These are phyloP conservation scores for Stegostoma tigrinum DNA, from an alignment of 2,113 vertebrate genomes.

Conservation along the genomic window DNA sequence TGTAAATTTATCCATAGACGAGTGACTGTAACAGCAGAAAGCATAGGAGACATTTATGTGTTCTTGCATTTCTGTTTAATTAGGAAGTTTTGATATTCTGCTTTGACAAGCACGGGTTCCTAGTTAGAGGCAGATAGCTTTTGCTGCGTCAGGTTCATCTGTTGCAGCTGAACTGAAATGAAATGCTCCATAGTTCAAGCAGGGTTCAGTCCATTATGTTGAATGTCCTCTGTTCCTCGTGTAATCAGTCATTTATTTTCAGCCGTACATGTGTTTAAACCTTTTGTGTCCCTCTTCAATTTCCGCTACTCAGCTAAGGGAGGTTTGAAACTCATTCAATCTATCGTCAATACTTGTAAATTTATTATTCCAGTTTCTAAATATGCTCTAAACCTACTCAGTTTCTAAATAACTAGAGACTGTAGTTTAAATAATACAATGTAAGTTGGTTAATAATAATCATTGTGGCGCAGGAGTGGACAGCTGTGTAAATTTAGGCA, in stretches of 20 bases:
- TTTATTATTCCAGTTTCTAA: background rate
- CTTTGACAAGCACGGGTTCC: background rate
- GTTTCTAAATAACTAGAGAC: background rate
- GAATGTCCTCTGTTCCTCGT: background rate
- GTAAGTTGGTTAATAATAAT: background rate
- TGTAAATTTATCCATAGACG: background rate
- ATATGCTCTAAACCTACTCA: background rate
- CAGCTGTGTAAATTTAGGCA: too few species aligned
- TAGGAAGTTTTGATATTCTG: background rate
- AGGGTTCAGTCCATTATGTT: background rate
- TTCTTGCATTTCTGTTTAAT: background rate
- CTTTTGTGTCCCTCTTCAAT: background rate
- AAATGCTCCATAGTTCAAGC: background rate
- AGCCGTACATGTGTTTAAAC: background rate
- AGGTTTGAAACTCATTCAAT: background rate
- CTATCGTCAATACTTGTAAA: background rate
- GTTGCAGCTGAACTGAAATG: background rate
- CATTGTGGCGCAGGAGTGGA: too few species aligned
- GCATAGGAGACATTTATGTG: background rate
- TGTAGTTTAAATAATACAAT: background rate
- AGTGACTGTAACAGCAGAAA: background rate
- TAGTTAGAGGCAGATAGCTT: background rate
- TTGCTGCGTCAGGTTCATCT: background rate
- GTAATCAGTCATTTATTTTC: background rate
- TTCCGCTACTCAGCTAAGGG: background rate